Evolutionary conservation across 92 coral and sea anemone genomes (phyloP).

Genomic region (Epizoanthus scotinus): DNA sequence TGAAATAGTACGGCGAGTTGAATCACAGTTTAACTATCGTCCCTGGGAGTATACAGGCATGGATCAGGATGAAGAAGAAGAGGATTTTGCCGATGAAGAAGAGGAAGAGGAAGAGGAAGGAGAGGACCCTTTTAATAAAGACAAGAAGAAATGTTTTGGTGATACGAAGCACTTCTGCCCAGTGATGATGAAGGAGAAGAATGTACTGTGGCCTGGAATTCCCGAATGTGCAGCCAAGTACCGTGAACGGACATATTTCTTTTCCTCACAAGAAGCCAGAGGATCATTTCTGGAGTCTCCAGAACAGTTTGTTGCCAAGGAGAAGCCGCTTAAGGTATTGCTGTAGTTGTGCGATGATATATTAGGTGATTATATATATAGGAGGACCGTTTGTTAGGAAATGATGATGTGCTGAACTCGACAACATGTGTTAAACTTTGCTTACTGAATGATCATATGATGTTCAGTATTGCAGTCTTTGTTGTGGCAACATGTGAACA

Average conservation of each 20-base stretch:
- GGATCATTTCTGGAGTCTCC: conserved; percentile 78
- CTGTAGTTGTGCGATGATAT: too few species aligned
- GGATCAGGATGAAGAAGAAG: conserved; percentile 99
- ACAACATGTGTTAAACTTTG: too few species aligned
- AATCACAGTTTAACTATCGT: conserved; percentile 88
- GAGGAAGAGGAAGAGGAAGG: conserved; percentile 92
- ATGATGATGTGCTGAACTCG: too few species aligned
- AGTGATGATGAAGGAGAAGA: conserved; percentile 86
- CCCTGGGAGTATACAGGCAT: conserved; percentile 99
- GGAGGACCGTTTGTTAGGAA: too few species aligned
- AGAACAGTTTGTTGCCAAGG: conserved; percentile 63
- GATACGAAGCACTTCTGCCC: conserved; percentile 94
- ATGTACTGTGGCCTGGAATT: conserved; percentile 88
- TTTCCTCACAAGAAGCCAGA: conserved; percentile 81
- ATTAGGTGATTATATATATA: too few species aligned
- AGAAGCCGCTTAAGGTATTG: conserved; percentile 81
- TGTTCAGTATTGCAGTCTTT: too few species aligned
- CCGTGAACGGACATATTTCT: conserved; percentile 90
- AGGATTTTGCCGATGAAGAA: conserved; percentile 92
- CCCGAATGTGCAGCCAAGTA: conserved; percentile 90
- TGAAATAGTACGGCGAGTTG: conserved; percentile 73
- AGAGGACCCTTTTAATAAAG: conserved; percentile 77
- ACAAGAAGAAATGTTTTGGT: conserved; percentile 87
- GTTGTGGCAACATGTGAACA: too few species aligned
- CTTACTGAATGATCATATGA: too few species aligned